These are phyloP conservation scores for Crocuta crocuta DNA, from an alignment of 2,113 vertebrate genomes.

Conservation along the genomic window DNA sequence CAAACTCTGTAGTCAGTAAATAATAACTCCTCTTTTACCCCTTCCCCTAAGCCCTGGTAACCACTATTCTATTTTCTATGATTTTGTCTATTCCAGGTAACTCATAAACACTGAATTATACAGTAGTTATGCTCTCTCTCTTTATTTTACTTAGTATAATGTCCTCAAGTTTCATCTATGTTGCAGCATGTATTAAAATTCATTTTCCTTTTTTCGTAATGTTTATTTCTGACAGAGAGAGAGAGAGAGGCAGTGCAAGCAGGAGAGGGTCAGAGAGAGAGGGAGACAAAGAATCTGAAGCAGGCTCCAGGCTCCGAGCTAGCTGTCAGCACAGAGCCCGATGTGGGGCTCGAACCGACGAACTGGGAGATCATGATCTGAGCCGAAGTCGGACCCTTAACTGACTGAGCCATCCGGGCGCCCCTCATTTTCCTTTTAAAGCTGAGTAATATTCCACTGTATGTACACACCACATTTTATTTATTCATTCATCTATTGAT, in stretches of 20 bases:
- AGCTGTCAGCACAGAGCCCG: too few species aligned
- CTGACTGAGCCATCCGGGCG: too few species aligned
- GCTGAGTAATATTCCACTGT: neutral
- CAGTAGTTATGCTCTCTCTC: neutral
- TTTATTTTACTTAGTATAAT: slow-evolving; percentile 1
- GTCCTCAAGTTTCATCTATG: neutral
- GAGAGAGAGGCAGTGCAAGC: too few species aligned
- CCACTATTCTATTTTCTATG: neutral
- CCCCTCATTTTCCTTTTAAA: neutral
- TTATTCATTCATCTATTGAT: neutral
- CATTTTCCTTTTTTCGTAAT: neutral
- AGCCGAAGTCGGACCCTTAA: too few species aligned
- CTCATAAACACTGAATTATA: neutral
- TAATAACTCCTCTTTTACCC: neutral
- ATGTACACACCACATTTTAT: neutral
- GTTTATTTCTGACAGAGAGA: too few species aligned
- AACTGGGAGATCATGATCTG: too few species aligned
- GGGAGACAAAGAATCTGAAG: too few species aligned
- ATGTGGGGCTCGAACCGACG: too few species aligned
- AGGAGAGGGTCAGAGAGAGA: too few species aligned
- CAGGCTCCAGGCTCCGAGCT: too few species aligned
- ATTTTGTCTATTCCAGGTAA: neutral
- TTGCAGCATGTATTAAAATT: neutral
- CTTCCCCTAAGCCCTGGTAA: neutral
- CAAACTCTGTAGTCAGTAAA: neutral